Evolutionary conservation across 2,888 invertebrate species (phyloP), one percentile per base, ranked within the genome.

Genomic region (Stegophylla sp.): DNA sequence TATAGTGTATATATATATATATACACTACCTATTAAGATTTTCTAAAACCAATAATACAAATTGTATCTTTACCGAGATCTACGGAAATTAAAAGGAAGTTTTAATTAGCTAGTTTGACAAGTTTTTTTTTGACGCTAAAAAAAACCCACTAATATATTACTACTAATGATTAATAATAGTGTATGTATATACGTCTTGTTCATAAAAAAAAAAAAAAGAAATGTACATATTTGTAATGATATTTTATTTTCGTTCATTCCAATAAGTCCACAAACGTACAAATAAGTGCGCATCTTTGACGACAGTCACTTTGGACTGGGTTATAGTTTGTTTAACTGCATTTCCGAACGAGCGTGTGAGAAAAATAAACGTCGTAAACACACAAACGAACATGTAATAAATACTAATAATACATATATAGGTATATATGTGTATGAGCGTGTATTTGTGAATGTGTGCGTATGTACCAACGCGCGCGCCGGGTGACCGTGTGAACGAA

Each of bases 401-500:
- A 28, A 41, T 64, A 75, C 64, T 63, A 74, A 61, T 61, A 45
- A 26, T 56, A 56, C 17, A 41, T 56, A 61, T 73, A 23, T 48
- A 28, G 28, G n/a, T 28, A 73, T 61, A 28, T 34, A 63, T 74
- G n/a, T 63, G 63, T 64, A 51, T 63, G 45, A 20, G 20, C 26
- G n/a, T 17, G 9, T 72, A 28, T 41, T 12, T 43, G 26, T 28
- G 10, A 13, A 28, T 3, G 34, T 53, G 56, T 71, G 56, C 20
- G 23, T 56, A 53, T 53, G 10, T 56, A 7, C 51, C 7, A 17
- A 17, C 13, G 74, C 63, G 64, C 64, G 26, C 66, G 34, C 71
- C 71, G 67, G 34, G 59, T 69, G 71, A 79, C 79, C 79, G 79
- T 79, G 79, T 79, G 79, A 79, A 79, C 79, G 79, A 45, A 28